Evolutionary conservation across 2,888 invertebrate species (phyloP).

Genomic region (Dasysyrphus tricinctus): DNA sequence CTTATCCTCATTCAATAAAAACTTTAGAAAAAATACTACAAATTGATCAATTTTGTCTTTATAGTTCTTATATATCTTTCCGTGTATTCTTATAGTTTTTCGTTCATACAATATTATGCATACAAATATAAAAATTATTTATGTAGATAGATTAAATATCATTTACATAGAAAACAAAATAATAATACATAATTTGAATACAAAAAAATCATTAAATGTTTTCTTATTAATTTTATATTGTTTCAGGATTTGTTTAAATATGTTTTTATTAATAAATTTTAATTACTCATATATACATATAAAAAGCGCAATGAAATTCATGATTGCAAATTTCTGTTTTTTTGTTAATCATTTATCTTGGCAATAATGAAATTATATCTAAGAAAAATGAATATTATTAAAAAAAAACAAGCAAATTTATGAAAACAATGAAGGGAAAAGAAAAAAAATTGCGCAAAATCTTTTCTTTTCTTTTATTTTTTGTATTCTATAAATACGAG

Average conservation of each 20-base stretch:
- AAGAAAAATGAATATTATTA: neutral
- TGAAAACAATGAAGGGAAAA: neutral
- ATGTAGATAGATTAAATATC: conserved; percentile 69
- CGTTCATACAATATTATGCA: conserved; percentile 69
- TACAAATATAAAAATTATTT: conserved; percentile 75
- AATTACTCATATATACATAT: conserved; percentile 50
- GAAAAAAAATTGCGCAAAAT: conserved; percentile 22
- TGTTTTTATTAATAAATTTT: conserved; percentile 31
- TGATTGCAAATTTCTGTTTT: conserved; percentile 5
- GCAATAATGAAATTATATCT: conserved; percentile 38
- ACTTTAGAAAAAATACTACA: too few relatives aligned
- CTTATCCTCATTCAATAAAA: too few relatives aligned
- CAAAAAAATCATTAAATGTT: conserved; percentile 27
- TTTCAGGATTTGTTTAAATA: conserved; percentile 10
- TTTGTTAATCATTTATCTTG: conserved; percentile 18
- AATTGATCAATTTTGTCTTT: neutral
- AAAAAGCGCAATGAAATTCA: conserved; percentile 67
- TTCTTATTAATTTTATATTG: conserved; percentile 20
- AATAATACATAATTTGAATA: neutral
- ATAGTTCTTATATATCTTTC: conserved; percentile 48
- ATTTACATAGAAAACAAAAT: conserved; percentile 65
- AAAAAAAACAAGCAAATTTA: conserved; percentile 1
- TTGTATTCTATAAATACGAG: conserved; percentile 21
- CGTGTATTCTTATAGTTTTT: conserved; percentile 36
- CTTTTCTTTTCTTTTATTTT: conserved; percentile 17